Evolutionary conservation across 23 tunicate species (phyloP), one percentile per base, ranked within the genome.

Genomic region (Styela clava): DNA sequence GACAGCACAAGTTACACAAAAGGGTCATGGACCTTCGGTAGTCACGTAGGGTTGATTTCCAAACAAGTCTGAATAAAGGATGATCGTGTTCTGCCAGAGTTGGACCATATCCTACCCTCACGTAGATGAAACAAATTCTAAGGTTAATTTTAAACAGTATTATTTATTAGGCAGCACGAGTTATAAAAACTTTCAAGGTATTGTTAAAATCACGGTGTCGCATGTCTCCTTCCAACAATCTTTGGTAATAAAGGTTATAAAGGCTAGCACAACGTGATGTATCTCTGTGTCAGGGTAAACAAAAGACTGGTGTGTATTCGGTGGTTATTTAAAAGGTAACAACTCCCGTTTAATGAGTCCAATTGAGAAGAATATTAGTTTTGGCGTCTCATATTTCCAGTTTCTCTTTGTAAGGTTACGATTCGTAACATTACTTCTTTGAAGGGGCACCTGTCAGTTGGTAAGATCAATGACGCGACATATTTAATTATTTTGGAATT

Each of bases 241-340:
- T 44, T 12, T 44, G 56, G 56, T 44, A 5, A 44, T n/a, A 44
- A 44, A 44, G 56, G 56, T 44, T 44, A 44, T 12, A 71, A 71
- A 71, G 77, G 7, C 77, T 30, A 31, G 77, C 16, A 30, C 7
- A 7, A 71, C 34, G 37, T 32, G 37, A 71, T 65, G 70, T 65
- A 24, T 7, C 31, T 18, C 18, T 65, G 70, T 71, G 77, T 71
- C 23, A 29, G 77, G 77, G 77, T 71, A 71, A 71, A 71, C 37
- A 71, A 71, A 18, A 34, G 34, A n/a, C 35, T 44, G 9, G 12
- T 18, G 16, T 71, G 35, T 18, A 71, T 34, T n/a, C 24, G 23
- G 24, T 71, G 37, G 77, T 71, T 71, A 71, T 71, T 71, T 71
- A 29, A 71, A 71, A 71, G 77, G 77, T 71, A 71, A 71, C 77